Evolutionary conservation across 2,797 vertebrate genomes (phyloP), one percentile per base, ranked within the genome.

Genomic region (Craterocephalus amniculus): DNA sequence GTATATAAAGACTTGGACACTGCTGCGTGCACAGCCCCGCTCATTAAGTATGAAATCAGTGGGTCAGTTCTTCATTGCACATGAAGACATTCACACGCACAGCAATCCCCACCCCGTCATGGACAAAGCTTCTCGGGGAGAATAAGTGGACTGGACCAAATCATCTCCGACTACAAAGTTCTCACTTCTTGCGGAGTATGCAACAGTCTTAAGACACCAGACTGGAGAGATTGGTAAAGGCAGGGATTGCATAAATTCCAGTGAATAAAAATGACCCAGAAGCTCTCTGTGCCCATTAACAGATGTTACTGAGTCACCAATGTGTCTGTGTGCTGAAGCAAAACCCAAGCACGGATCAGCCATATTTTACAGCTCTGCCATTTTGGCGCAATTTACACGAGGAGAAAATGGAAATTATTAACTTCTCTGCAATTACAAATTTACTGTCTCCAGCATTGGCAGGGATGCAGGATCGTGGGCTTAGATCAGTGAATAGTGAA

Each of bases 351-450:
- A 0, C 72, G 65, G 58, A 70, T 74, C 29, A 8, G 52, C n/a
- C 7, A 7, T 62, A 35, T 72, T 85, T 77, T 36, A 64, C 67
- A 61, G 27, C n/a, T 51, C 57, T 54, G 36, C n/a, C 31, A 26
- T 58, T 65, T 45, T 64, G 52, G 67, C 72, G 40, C 31, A 14
- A 3, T 67, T 76, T 51, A 52, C 67, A 29, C 80, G 20, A 57
- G 54, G 67, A 76, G 58, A 79, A 84, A 88, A 88, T 83, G 73
- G 80, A 86, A 89, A 87, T 81, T 73, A 85, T 86, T 80, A 76
- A 67, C 63, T 72, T 76, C 58, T 78, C 52, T 66, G 62, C 82
- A 82, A 79, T 82, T 81, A 71, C 59, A 84, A 59, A 65, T 88
- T 75, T 85, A 84, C 76, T 51, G 69, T 88, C 70, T 73, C 38